A percentile compares a stretch with the other conserved stretches of the same genome.
These are phyloP conservation scores for Muraenolepis orangiensis DNA, from an alignment of 2,797 vertebrate genomes.

Conservation along the genomic window DNA sequence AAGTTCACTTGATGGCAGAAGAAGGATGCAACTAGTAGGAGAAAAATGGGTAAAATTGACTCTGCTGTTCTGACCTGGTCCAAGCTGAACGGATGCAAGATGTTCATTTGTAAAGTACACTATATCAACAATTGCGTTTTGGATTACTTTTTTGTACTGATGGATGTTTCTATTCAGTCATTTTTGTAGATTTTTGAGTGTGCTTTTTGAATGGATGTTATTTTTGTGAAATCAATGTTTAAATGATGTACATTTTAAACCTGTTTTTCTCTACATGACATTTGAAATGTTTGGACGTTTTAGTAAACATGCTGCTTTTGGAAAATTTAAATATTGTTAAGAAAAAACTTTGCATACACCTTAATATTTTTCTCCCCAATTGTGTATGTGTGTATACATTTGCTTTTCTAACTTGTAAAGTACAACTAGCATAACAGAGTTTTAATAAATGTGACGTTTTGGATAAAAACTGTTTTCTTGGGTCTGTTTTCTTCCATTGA, in stretches of 20 bases:
- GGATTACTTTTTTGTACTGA: conserved; percentile 1
- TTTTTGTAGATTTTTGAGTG: conserved; percentile 1
- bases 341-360: conserved; percentile 3
- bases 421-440: background rate
- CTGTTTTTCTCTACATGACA: conserved; percentile 72
- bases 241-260: conserved; percentile 84
- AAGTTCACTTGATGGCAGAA: conserved; percentile 86
- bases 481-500: background rate
- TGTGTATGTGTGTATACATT: background rate
- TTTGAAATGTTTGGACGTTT: conserved; percentile 4
- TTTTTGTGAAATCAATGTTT: conserved; percentile 82
- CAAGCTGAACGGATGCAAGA: conserved; percentile 19
- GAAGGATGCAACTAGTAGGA: conserved; percentile 3
- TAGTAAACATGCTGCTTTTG: conserved; percentile 52
- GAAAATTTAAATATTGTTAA: conserved; percentile 68
- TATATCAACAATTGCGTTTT: conserved; percentile 42
- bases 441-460: background rate
- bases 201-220: conserved; percentile 63
- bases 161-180: background rate
- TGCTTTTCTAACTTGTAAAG: background rate
- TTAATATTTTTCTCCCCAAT: background rate
- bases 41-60: conserved; percentile 7
- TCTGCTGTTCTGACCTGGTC: background rate
- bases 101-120: conserved; percentile 39
- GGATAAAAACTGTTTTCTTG: background rate